These are phyloP conservation scores for Eilema griseolum DNA, from an alignment of 2,888 invertebrate species.

Conservation along the genomic window DNA sequence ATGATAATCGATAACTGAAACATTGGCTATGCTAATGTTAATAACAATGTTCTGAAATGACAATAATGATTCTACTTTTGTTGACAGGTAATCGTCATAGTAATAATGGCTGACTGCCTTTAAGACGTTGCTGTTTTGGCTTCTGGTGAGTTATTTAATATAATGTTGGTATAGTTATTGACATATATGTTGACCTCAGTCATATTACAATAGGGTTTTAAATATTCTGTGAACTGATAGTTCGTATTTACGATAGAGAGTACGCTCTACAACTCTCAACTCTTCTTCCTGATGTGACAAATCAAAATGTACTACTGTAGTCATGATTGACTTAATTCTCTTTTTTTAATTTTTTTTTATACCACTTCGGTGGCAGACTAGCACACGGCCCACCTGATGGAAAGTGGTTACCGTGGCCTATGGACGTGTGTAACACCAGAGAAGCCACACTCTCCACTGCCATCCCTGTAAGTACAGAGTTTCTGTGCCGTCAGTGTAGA, in stretches of 20 bases:
- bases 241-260: not conserved
- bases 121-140: constrained; percentile 59
- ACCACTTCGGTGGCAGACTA: too few relatives aligned
- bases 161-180: not conserved
- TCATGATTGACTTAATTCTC: too few relatives aligned
- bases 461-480: too few relatives aligned
- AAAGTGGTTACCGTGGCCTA: too few relatives aligned
- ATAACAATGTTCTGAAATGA: constrained; percentile 29
- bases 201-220: too few relatives aligned
- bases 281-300: not conserved
- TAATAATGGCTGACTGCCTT: constrained; percentile 53
- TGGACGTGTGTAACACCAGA: too few relatives aligned
- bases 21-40: constrained; percentile 10
- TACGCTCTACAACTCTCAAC: not conserved
- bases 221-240: too few relatives aligned
- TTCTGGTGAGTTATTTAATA: constrained; percentile 62
- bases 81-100: constrained; percentile 67
- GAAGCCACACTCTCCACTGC: too few relatives aligned
- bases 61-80: constrained; percentile 47
- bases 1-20: not conserved
- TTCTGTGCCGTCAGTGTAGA: too few relatives aligned
- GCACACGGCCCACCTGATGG: too few relatives aligned
- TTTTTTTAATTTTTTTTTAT: too few relatives aligned
- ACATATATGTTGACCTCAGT: too few relatives aligned
- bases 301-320: not conserved